Percentiles rank a stretch among this genome's conserved stretches.
Evolutionary conservation across 2,113 vertebrate genomes (phyloP).

Genomic region (Balaeniceps rex): DNA sequence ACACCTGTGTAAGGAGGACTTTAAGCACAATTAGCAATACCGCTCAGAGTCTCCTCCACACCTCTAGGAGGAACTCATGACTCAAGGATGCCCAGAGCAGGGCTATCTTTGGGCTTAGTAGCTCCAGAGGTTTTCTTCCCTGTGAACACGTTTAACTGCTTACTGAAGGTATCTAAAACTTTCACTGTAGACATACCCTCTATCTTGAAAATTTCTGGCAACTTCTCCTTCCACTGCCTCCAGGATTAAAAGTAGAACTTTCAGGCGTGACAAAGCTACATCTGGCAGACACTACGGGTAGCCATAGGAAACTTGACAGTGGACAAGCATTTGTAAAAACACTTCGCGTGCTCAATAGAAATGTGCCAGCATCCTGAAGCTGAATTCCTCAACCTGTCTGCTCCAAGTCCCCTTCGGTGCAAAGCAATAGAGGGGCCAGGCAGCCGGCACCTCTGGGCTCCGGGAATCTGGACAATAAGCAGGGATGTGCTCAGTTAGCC

Average conservation of each 20-base stretch:
- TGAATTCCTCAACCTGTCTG: background rate
- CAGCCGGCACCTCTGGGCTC: background rate
- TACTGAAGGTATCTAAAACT: background rate
- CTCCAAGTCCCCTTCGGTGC: background rate
- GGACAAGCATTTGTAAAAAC: background rate
- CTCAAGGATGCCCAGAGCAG: background rate
- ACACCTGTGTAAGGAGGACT: background rate
- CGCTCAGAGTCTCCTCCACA: background rate
- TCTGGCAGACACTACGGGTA: background rate
- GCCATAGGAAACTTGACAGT: background rate
- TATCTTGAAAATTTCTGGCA: background rate
- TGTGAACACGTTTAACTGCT: background rate
- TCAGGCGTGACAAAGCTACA: background rate
- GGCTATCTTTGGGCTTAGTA: background rate
- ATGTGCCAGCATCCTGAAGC: background rate
- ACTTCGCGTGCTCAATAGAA: background rate
- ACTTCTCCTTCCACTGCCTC: background rate
- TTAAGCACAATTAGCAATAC: background rate
- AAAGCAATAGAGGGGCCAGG: background rate
- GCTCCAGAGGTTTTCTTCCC: background rate
- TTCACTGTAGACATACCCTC: background rate
- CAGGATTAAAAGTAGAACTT: background rate
- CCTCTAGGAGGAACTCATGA: background rate
- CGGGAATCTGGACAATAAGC: background rate
- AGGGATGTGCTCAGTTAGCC: background rate